Conservation (phyloP, 2,888 invertebrate species). For the Rhingia rostrata region DNA sequence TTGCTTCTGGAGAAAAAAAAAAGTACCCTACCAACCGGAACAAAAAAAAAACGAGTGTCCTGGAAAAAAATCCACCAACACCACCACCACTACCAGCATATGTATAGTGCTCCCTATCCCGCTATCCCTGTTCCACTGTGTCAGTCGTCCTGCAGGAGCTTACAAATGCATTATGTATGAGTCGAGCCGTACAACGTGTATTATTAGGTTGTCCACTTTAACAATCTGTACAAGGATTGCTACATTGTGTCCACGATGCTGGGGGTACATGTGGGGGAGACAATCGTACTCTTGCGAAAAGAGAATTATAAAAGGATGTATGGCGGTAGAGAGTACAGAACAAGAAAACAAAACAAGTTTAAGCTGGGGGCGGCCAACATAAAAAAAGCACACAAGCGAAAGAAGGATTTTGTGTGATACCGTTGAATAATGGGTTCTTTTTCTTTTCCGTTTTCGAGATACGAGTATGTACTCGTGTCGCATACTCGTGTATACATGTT, state of each 20-base stretch:
- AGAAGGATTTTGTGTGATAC: constrained; percentile 74
- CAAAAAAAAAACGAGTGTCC: constrained; percentile 61
- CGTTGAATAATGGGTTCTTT: constrained; percentile 71
- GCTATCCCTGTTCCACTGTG: neutral
- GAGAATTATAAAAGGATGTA: constrained; percentile 73
- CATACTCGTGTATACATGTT: constrained; percentile 22
- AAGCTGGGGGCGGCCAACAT: constrained; percentile 43
- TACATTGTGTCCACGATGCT: constrained; percentile 66
- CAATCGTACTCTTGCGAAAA: constrained; percentile 61
- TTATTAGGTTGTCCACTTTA: constrained; percentile 75
- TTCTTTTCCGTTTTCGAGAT: constrained; percentile 52
- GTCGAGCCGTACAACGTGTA: constrained; percentile 73
- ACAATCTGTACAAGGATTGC: constrained; percentile 73
- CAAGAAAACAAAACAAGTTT: constrained; percentile 61
- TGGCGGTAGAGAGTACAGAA: constrained; percentile 57
- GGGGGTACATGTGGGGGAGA: constrained; percentile 9
- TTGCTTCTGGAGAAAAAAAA: constrained; percentile 21
- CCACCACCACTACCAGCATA: constrained; percentile 30
- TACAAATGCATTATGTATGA: constrained; percentile 75
- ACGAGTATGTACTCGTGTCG: neutral
- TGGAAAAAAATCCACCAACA: constrained; percentile 51
- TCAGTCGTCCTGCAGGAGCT: constrained; percentile 54
- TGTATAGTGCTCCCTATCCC: neutral
- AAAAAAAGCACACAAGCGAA: constrained; percentile 19
- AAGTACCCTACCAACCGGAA: constrained; percentile 48